Conservation (phyloP, 2,888 invertebrate genomes). For the Gastrophysa polygoni region DNA sequence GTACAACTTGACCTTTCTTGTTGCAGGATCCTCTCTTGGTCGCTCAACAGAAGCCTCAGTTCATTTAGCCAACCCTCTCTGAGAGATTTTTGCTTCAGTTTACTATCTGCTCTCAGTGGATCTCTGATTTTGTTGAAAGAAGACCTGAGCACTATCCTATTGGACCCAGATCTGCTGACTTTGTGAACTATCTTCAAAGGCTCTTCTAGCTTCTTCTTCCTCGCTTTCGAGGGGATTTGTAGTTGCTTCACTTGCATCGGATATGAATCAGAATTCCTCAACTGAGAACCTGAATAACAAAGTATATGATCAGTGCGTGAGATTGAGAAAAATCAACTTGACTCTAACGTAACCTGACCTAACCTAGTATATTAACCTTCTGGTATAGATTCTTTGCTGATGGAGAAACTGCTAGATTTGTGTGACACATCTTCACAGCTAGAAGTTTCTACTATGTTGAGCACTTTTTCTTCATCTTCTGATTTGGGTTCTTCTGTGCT, state of each 20-base stretch:
- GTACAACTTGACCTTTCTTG: slow-evolving; percentile 68
- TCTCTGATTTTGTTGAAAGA: slow-evolving; percentile 55
- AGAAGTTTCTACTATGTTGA: slow-evolving; percentile 7
- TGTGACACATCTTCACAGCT: slow-evolving; percentile 7
- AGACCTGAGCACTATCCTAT: slow-evolving; percentile 55
- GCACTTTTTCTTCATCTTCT: slow-evolving; percentile 17
- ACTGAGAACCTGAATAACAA: not conserved
- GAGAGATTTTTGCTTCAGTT: slow-evolving; percentile 56
- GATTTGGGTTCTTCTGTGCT: not conserved
- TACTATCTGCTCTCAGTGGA: slow-evolving; percentile 17
- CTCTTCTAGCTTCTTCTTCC: slow-evolving; percentile 27
- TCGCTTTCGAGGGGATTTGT: slow-evolving; percentile 17
- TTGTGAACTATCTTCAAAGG: slow-evolving; percentile 47
- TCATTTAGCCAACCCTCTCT: slow-evolving; percentile 63
- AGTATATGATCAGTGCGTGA: too few species aligned
- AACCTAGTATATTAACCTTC: not conserved
- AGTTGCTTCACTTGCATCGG: slow-evolving; percentile 37
- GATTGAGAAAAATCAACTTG: too few species aligned
- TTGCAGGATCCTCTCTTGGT: slow-evolving; percentile 65
- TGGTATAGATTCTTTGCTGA: slow-evolving; percentile 11
- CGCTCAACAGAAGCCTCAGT: slow-evolving; percentile 62
- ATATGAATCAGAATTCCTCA: not conserved
- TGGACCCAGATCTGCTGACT: slow-evolving; percentile 49
- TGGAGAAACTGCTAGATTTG: not conserved
- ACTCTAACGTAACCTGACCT: not conserved